phyloP scores from a whole-genome alignment of 2,113 vertebrate species.

The Oceanites oceanicus region DNA sequence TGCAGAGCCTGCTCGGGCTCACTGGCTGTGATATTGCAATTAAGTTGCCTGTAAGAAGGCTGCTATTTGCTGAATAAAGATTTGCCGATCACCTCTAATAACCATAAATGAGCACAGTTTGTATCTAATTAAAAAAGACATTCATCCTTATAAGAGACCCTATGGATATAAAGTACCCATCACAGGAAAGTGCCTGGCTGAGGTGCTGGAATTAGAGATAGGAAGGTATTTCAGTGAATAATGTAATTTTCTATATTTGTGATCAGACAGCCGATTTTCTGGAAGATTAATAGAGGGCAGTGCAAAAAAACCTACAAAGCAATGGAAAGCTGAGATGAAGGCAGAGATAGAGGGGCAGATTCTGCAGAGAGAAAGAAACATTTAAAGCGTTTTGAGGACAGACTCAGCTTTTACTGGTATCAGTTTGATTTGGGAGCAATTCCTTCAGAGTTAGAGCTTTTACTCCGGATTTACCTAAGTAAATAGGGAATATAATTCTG shows the following conservation, averaged over 20 bases:
- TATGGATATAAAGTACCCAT: background rate
- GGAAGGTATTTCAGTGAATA: background rate
- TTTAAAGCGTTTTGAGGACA: background rate
- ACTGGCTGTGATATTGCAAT: background rate
- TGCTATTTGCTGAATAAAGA: background rate
- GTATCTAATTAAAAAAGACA: constrained; percentile 4
- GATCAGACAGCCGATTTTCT: background rate
- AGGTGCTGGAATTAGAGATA: background rate
- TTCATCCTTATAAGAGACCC: background rate
- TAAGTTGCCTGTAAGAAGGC: background rate
- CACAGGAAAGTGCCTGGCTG: background rate
- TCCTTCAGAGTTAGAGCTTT: background rate
- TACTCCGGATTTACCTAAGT: background rate
- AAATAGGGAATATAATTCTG: background rate
- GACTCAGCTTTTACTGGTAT: background rate
- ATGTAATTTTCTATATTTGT: background rate
- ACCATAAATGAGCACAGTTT: background rate
- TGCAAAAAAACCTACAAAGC: background rate
- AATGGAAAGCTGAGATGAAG: background rate
- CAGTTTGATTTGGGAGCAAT: background rate
- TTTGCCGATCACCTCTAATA: background rate
- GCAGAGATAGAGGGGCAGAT: background rate
- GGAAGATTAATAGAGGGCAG: background rate
- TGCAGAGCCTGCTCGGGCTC: background rate
- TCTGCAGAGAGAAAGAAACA: background rate